Percentiles rank a stretch among this genome's conserved stretches.
These are phyloP conservation scores for Dromaius novaehollandiae DNA, from an alignment of 2,113 vertebrate genomes.

Conservation along the genomic window DNA sequence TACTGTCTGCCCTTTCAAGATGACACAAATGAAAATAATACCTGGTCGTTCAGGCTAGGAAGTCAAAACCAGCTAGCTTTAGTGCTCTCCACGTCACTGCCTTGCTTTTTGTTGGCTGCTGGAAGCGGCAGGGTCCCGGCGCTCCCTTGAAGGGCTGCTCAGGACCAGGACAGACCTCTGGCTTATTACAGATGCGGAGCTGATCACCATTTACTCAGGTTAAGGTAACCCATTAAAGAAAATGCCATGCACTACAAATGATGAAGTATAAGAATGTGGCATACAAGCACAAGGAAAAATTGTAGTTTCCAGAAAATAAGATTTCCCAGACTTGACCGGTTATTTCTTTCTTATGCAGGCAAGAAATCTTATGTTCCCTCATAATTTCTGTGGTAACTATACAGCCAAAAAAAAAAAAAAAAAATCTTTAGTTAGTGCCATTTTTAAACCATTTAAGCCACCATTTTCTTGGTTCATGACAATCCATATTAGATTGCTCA, in stretches of 20 bases:
- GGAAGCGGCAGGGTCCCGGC: not conserved
- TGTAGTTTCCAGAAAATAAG: not conserved
- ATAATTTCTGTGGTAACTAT: not conserved
- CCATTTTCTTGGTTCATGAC: not conserved
- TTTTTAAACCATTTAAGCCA: constrained; percentile 11
- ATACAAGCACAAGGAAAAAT: accelerated
- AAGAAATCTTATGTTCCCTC: too few species aligned
- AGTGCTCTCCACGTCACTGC: not conserved
- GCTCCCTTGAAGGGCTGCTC: not conserved
- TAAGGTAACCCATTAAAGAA: not conserved
- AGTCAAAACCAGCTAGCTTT: not conserved
- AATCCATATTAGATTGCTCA: not conserved
- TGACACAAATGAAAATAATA: accelerated
- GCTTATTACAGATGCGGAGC: too few species aligned
- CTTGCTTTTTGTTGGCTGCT: not conserved
- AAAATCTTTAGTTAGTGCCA: not conserved
- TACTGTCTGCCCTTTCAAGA: not conserved
- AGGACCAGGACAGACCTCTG: not conserved
- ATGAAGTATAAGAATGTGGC: accelerated
- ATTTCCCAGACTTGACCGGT: not conserved
- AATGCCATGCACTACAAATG: not conserved
- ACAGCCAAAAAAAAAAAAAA: not conserved
- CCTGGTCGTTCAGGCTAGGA: not conserved
- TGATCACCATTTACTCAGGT: not conserved
- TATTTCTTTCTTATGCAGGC: not conserved